These are phyloP conservation scores for Labeo rohita DNA, from an alignment of 2,113 vertebrate genomes.

Conservation along the genomic window DNA sequence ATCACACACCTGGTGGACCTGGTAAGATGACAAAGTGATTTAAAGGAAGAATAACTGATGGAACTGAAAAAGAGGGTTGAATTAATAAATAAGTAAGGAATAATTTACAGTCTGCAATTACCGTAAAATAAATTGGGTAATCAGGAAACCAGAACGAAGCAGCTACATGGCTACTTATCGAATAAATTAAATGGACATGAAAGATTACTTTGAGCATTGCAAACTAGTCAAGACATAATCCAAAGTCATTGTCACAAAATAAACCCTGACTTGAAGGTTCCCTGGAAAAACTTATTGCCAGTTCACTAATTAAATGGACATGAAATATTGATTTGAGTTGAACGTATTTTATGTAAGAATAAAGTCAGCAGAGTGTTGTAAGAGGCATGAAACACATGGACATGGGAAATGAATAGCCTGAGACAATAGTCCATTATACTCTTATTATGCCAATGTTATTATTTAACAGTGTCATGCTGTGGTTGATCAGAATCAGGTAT, in stretches of 20 bases:
- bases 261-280: neutral
- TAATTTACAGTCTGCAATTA: neutral
- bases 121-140: neutral
- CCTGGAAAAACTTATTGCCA: neutral
- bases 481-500: neutral
- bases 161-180: neutral
- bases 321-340: neutral
- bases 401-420: neutral
- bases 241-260: neutral
- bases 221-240: neutral
- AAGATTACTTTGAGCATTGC: neutral
- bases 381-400: neutral
- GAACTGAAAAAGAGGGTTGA: neutral
- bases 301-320: neutral
- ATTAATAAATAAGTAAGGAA: neutral
- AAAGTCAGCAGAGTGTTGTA: neutral
- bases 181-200: neutral
- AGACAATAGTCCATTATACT: neutral
- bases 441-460: neutral
- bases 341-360: neutral
- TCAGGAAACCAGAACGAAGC: neutral
- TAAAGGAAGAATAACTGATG: neutral
- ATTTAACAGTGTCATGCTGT: neutral
- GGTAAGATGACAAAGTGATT: slow-evolving; percentile 73
- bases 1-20: slow-evolving; percentile 91